Evolutionary conservation across 2,888 invertebrate species (phyloP).

Genomic region (Taenaris catops): DNA sequence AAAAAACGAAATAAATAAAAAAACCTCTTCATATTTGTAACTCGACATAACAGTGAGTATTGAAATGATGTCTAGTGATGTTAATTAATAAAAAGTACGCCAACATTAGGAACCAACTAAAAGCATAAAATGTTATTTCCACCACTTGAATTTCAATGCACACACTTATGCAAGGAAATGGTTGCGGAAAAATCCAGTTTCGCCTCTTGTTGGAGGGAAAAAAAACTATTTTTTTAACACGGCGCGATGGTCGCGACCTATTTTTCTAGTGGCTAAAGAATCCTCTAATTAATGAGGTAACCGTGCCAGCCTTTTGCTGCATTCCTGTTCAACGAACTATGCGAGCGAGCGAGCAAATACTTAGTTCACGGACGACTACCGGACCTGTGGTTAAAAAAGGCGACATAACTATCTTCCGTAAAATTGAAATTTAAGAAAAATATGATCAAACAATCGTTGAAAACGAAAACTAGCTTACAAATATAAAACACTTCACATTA

Average conservation of each 20-base stretch:
- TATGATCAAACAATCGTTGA: too few relatives aligned
- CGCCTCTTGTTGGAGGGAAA: conserved; percentile 7
- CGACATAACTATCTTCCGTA: too few relatives aligned
- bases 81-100: too few relatives aligned
- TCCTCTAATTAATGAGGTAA: conserved; percentile 23
- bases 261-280: conserved; percentile 20
- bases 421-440: too few relatives aligned
- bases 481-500: too few relatives aligned
- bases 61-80: too few relatives aligned
- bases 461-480: too few relatives aligned
- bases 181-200: conserved; percentile 16
- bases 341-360: conserved; percentile 24
- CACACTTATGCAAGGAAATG: conserved; percentile 13
- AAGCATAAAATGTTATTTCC: conserved; percentile 6
- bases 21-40: too few relatives aligned
- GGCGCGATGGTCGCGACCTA: conserved; percentile 17
- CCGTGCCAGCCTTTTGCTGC: conserved; percentile 17
- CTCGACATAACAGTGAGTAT: too few relatives aligned
- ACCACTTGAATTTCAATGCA: conserved; percentile 18
- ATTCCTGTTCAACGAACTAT: conserved; percentile 10
- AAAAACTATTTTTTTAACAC: conserved; percentile 17
- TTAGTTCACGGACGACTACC: neutral
- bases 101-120: neutral
- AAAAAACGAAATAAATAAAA: neutral
- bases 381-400: too few relatives aligned